phyloP scores from a whole-genome alignment of 2,113 vertebrate species.

The Pavo muticus region DNA sequence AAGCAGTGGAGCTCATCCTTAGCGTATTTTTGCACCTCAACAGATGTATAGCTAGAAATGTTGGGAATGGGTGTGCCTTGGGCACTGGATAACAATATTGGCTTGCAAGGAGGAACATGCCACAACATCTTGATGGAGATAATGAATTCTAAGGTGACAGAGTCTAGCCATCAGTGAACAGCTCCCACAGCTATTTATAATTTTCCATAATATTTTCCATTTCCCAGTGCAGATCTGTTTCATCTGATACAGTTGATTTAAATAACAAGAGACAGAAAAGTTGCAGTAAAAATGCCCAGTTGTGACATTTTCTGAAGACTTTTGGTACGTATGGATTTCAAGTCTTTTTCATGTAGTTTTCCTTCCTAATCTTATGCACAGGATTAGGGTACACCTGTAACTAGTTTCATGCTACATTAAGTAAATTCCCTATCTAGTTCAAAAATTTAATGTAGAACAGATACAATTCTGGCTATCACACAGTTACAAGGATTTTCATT shows the following conservation, averaged over 20 bases:
- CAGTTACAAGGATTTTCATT: not conserved
- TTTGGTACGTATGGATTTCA: not conserved
- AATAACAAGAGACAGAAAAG: constrained; percentile 1
- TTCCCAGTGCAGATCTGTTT: not conserved
- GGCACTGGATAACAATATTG: not conserved
- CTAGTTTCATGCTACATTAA: not conserved
- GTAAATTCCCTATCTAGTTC: not conserved
- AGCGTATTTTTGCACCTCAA: not conserved
- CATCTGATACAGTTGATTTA: not conserved
- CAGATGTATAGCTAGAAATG: not conserved
- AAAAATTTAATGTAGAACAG: not conserved
- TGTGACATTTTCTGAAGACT: not conserved
- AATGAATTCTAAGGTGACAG: not conserved
- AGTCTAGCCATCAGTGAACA: not conserved
- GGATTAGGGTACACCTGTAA: not conserved
- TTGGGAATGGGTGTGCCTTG: not conserved
- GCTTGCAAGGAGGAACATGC: not conserved
- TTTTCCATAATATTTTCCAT: not conserved
- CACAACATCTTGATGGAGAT: not conserved
- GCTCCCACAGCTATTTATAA: not conserved
- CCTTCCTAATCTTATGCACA: not conserved
- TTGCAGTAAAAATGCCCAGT: not conserved
- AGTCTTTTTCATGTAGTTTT: not conserved
- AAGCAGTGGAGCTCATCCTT: not conserved
- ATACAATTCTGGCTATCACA: not conserved